Evolutionary conservation across 2,888 invertebrate genomes (phyloP).

Genomic region (Syrista parreyssii): DNA sequence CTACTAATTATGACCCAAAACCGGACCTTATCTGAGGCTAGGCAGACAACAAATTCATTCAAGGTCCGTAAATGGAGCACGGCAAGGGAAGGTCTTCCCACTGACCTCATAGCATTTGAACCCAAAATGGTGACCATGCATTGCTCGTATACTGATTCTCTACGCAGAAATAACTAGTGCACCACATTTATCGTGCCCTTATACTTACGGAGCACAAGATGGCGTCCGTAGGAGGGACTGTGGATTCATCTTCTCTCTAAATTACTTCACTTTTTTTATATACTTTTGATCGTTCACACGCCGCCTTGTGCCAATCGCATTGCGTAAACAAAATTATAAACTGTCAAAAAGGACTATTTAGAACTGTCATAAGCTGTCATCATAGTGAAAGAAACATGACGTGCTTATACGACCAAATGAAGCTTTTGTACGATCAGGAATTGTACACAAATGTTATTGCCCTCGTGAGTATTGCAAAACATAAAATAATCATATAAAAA

Average conservation of each 20-base stretch:
- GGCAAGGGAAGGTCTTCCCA: no score
- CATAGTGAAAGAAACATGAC: conserved; percentile 66
- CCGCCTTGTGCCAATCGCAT: not conserved
- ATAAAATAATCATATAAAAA: not conserved
- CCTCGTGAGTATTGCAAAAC: conserved; percentile 69
- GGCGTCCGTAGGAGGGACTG: no score
- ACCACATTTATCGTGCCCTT: no score
- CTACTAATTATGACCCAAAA: not conserved
- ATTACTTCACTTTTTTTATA: not conserved
- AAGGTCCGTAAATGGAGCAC: no score
- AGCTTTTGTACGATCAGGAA: conserved; percentile 76
- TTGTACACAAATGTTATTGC: conserved; percentile 79
- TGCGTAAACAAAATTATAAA: not conserved
- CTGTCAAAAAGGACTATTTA: not conserved
- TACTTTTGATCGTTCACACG: not conserved
- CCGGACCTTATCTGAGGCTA: not conserved
- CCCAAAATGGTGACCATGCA: no score
- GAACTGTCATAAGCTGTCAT: not conserved
- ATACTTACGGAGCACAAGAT: no score
- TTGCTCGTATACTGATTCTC: no score
- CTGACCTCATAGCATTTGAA: no score
- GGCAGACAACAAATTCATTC: no score
- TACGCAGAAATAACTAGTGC: no score
- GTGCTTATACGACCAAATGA: conserved; percentile 74
- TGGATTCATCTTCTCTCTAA: not conserved